Base-by-base conservation (phyloP, 2,113 vertebrate species). In the Butorides virescens region DNA sequence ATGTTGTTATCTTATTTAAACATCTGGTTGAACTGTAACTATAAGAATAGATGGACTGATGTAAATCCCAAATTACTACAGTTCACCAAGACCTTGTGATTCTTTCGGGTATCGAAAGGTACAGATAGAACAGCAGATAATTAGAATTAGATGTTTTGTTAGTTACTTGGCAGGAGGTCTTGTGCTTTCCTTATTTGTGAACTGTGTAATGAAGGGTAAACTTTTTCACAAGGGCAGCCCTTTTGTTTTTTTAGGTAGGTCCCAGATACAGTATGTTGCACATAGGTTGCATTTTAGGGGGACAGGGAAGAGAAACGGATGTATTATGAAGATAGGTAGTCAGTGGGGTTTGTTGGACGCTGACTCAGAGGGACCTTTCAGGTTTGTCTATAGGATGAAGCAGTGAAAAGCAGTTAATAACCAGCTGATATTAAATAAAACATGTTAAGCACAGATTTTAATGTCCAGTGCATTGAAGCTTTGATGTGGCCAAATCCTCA, bases 71-170 rank as follows among this genome's bases (percentile, higher is more conserved):
- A 1, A 50, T 62, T 46, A 37, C 52, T 67, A 2, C 56, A 55
- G 78, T 92, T 82, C 67, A 72, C 62, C 0, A 2, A 83, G 82
- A 75, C 89, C 83, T 88, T 36, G 44, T 9, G 49, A 22, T 90
- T 71, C 86, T 92, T 87, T n/a, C 47, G 67, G 47, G 44, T 73
- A 16, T 53, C 58, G 73, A 85, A 93, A 85, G 34, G 77, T 74
- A 84, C 91, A 81, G 50, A 52, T 39, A 56, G 88, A 93, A 85
- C 78, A 86, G 82, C 47, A 75, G 96, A 77, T 87, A 90, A 93
- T 79, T n/a, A 34, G n/a, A 63, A 46, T 53, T 10, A 29, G 39
- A 34, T 36, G 44, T 46, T 90, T 58, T 75, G 47, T 71, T 68
- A 42, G 36, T 68, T 49, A 42, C 26, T 58, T 83, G 86, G 78